Evolutionary conservation across 2,888 invertebrate genomes (phyloP).

Genomic region (Autographa gamma): DNA sequence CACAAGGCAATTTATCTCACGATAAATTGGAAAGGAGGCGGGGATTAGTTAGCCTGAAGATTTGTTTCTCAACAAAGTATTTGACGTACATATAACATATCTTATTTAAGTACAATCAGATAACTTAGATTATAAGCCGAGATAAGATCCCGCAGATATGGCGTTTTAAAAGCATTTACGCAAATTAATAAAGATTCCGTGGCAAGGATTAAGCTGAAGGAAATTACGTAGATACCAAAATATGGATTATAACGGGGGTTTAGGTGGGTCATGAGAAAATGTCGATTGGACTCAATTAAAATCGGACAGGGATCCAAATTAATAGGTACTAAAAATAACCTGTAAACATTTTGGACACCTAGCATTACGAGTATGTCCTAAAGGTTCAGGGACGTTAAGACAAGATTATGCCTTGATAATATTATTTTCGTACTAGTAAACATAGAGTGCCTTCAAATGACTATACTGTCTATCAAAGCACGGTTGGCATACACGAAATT

Average conservation of each 20-base stretch:
- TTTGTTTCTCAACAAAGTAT: conserved; percentile 29
- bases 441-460: too few relatives aligned
- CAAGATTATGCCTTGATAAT: too few relatives aligned
- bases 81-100: conserved; percentile 16
- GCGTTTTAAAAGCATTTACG: not conserved
- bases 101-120: conserved; percentile 24
- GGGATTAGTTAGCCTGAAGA: conserved; percentile 14
- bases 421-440: too few relatives aligned
- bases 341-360: not conserved
- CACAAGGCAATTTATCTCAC: conserved; percentile 13
- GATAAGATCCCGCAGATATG: conserved; percentile 7
- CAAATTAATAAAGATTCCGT: conserved; percentile 7
- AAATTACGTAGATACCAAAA: conserved; percentile 3
- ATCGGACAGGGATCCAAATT: not conserved
- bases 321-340: not conserved
- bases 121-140: conserved; percentile 17
- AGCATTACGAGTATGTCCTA: not conserved
- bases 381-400: not conserved
- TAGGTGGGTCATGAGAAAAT: not conserved
- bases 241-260: conserved; percentile 2
- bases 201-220: not conserved
- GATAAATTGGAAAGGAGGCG: conserved; percentile 20
- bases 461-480: too few relatives aligned
- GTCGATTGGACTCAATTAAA: conserved; percentile 2
- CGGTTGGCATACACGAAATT: too few relatives aligned